Evolutionary conservation across 2,113 vertebrate genomes (phyloP).

Genomic region (Amblyopsis rosae): DNA sequence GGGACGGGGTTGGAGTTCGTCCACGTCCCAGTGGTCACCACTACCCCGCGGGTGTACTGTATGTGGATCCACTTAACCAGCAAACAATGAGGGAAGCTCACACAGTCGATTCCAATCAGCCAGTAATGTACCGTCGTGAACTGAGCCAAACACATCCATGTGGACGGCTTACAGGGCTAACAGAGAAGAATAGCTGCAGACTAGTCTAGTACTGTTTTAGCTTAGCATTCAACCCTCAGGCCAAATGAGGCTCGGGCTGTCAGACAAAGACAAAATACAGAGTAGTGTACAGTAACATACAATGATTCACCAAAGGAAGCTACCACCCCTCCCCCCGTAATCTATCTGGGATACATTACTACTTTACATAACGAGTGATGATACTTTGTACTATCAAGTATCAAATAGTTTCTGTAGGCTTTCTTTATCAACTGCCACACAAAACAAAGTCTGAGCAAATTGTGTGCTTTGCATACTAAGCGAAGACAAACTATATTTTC

Average conservation of each 20-base stretch:
- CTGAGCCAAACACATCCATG: slow-evolving; percentile 47
- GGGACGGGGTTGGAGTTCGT: slow-evolving; percentile 51
- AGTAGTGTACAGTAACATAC: slow-evolving; percentile 32
- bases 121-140: slow-evolving; percentile 62
- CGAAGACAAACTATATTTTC: slow-evolving; percentile 23
- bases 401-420: slow-evolving; percentile 35
- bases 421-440: neutral
- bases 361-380: slow-evolving; percentile 53
- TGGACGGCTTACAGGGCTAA: slow-evolving; percentile 38
- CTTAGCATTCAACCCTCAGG: slow-evolving; percentile 16
- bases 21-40: slow-evolving; percentile 42
- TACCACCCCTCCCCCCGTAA: slow-evolving; percentile 31
- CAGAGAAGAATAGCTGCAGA: slow-evolving; percentile 26
- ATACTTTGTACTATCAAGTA: slow-evolving; percentile 20
- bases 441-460: too few species aligned
- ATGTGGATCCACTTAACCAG: slow-evolving; percentile 50
- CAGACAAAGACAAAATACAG: slow-evolving; percentile 36
- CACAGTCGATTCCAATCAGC: slow-evolving; percentile 48
- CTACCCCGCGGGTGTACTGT: slow-evolving; percentile 40
- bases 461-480: slow-evolving; percentile 25
- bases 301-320: slow-evolving; percentile 38
- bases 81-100: slow-evolving; percentile 44
- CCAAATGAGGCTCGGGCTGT: slow-evolving; percentile 15
- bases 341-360: slow-evolving; percentile 37
- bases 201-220: slow-evolving; percentile 37